Evolutionary conservation across 2,888 invertebrate genomes (phyloP).

Genomic region (Geophilus truncorum): DNA sequence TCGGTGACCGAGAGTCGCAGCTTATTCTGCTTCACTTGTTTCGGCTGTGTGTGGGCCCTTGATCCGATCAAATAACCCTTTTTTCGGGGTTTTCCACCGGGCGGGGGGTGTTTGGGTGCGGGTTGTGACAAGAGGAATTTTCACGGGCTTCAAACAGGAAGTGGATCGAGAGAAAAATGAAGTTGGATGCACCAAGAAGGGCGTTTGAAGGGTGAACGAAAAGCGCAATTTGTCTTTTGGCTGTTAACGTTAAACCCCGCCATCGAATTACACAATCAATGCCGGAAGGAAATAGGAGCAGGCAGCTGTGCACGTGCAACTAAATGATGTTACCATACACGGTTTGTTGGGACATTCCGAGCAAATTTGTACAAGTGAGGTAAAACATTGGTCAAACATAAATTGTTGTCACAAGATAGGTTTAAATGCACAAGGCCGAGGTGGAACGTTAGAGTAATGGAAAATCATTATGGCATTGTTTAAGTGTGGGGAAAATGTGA

Average conservation of each 20-base stretch:
- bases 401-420: too few species aligned
- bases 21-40: not conserved
- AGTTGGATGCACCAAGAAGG: not conserved
- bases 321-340: not conserved
- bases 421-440: too few species aligned
- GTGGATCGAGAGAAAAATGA: not conserved
- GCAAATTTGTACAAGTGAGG: not conserved
- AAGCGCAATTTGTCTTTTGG: not conserved
- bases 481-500: too few species aligned
- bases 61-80: constrained; percentile 24
- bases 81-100: not conserved
- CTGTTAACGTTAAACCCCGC: constrained; percentile 4
- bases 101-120: not conserved
- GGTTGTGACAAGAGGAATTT: not conserved
- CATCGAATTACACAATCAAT: constrained; percentile 18
- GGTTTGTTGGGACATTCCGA: not conserved
- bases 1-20: not conserved
- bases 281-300: constrained; percentile 16
- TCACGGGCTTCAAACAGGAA: not conserved
- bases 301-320: constrained; percentile 27
- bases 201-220: not conserved
- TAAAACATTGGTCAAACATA: too few species aligned
- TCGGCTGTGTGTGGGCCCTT: constrained; percentile 15
- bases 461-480: too few species aligned
- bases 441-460: too few species aligned